Conservation (phyloP, 2,888 invertebrate species). For the Zelleria hepariella region DNA sequence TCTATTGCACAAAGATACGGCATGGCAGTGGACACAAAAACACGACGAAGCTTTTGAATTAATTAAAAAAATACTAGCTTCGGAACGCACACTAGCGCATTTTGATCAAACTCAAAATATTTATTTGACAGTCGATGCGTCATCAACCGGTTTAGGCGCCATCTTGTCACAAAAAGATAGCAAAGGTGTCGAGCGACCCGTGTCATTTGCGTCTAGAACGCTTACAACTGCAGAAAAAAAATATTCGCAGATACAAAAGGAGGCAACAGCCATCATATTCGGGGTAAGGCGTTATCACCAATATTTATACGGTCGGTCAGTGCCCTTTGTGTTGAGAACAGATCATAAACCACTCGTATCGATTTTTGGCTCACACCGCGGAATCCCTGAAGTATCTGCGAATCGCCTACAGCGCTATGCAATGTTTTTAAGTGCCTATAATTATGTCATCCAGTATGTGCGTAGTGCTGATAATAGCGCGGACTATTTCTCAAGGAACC, state of each 20-base stretch:
- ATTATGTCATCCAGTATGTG: slow-evolving; percentile 21
- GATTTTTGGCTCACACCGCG: slow-evolving; percentile 8
- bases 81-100: slow-evolving; percentile 2
- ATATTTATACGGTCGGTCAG: slow-evolving; percentile 16
- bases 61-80: slow-evolving; percentile 3
- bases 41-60: slow-evolving; percentile 1
- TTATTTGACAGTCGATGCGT: slow-evolving; percentile 6
- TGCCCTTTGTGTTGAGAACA: slow-evolving; percentile 16
- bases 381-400: slow-evolving; percentile 14
- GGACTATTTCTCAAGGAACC: slow-evolving; percentile 15
- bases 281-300: slow-evolving; percentile 15
- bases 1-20: slow-evolving; percentile 1
- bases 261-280: slow-evolving; percentile 15
- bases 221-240: slow-evolving; percentile 16
- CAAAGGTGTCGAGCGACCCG: neutral
- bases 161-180: neutral
- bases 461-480: slow-evolving; percentile 11
- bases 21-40: slow-evolving; percentile 1
- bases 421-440: slow-evolving; percentile 19
- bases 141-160: slow-evolving; percentile 3
- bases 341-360: slow-evolving; percentile 11
- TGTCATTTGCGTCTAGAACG: slow-evolving; percentile 16
- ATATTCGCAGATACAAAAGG: slow-evolving; percentile 11
- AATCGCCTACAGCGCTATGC: no score
- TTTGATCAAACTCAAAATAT: neutral